Conservation (phyloP, 1,140 invertebrate species). For the Diabrotica virgifera region DNA sequence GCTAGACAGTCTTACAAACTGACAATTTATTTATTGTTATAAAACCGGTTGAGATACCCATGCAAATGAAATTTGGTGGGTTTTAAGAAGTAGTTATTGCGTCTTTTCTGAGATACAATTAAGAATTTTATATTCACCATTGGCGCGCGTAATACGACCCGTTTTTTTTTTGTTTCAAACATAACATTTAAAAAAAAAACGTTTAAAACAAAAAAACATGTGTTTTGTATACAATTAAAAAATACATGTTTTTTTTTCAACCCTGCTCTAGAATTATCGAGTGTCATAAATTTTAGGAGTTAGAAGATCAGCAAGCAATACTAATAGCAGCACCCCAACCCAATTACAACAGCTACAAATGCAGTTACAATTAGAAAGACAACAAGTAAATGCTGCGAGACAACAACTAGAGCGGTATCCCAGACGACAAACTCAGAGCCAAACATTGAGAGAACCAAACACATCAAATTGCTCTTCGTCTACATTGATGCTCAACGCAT, state of each 20-base stretch:
- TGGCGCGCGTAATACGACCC: too few relatives aligned
- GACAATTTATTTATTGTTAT: too few relatives aligned
- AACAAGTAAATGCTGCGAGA: constrained; percentile 77
- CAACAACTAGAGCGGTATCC: constrained; percentile 85
- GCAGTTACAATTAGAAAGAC: constrained; percentile 83
- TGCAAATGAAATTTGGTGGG: too few relatives aligned
- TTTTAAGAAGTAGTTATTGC: too few relatives aligned
- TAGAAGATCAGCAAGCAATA: constrained; percentile 62
- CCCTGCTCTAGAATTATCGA: not conserved
- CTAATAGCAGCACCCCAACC: constrained; percentile 60
- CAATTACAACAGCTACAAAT: constrained; percentile 86
- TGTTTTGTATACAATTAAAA: not conserved
- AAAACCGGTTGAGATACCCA: too few relatives aligned
- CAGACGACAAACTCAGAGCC: constrained; percentile 63
- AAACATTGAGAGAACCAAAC: constrained; percentile 35
- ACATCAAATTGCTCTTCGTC: constrained; percentile 37
- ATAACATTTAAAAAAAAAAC: not conserved
- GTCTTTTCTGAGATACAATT: too few relatives aligned
- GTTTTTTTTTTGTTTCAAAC: not conserved
- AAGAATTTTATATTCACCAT: too few relatives aligned
- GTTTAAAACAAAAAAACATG: too few relatives aligned
- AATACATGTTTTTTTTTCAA: constrained; percentile 4
- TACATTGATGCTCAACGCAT: constrained; percentile 43
- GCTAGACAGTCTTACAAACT: too few relatives aligned
- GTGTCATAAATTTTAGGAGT: constrained; percentile 57